phyloP scores from a whole-genome alignment of 2,888 invertebrate species.

The Ptycholaimellus sp. region DNA sequence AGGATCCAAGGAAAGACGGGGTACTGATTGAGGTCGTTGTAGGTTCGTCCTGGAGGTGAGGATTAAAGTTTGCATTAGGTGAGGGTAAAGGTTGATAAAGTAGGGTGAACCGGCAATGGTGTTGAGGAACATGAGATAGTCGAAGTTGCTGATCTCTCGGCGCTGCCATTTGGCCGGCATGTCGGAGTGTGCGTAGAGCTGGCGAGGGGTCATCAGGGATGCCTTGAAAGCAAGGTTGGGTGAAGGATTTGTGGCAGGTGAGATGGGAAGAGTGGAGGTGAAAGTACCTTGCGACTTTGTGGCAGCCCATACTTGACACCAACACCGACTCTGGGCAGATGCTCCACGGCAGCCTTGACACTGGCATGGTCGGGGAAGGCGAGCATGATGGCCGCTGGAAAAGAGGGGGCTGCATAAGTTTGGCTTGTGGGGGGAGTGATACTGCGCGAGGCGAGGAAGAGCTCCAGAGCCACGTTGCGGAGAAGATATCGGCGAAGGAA shows the following conservation, averaged over 20 bases:
- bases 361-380: conserved; percentile 87
- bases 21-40: conserved; percentile 97
- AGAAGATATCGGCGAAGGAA: conserved; percentile 85
- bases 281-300: too few species aligned
- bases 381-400: conserved; percentile 88
- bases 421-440: too few species aligned
- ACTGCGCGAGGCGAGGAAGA: conserved; percentile 95
- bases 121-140: conserved; percentile 98
- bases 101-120: too few species aligned
- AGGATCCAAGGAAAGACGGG: conserved; percentile 98
- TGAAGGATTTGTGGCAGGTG: too few species aligned
- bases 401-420: too few species aligned
- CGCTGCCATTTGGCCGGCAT: conserved; percentile 99
- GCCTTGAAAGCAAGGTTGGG: too few species aligned
- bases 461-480: conserved; percentile 80
- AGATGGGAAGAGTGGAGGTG: too few species aligned
- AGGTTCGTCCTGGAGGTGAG: too few species aligned
- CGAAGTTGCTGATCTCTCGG: conserved; percentile 95
- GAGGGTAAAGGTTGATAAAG: too few species aligned
- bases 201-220: conserved; percentile 92
- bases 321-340: conserved; percentile 82
- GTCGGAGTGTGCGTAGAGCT: conserved; percentile 92
- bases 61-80: too few species aligned
- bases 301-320: conserved; percentile 98
- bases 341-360: conserved; percentile 91